Percentiles rank a stretch among this genome's conserved stretches.
These are phyloP conservation scores for Desoria tigrina DNA, from an alignment of 2,888 invertebrate genomes.

Conservation along the genomic window DNA sequence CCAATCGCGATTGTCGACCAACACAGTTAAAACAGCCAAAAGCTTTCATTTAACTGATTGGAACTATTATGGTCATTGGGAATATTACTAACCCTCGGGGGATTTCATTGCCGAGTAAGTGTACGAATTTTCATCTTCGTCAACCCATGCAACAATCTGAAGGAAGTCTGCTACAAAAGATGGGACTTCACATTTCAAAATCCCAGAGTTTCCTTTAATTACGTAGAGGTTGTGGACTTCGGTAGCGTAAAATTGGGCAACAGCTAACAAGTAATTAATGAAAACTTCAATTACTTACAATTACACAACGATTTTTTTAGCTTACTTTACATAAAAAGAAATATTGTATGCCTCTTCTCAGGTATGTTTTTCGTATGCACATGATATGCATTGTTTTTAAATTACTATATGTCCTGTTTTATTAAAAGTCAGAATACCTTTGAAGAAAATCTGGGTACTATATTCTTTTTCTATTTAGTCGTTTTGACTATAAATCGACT, in stretches of 20 bases:
- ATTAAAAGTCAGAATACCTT: too few relatives aligned
- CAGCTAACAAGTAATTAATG: slow-evolving; percentile 63
- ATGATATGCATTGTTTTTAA: too few relatives aligned
- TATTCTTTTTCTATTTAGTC: too few relatives aligned
- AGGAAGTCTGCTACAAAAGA: slow-evolving; percentile 60
- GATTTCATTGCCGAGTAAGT: slow-evolving; percentile 35
- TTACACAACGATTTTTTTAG: too few relatives aligned
- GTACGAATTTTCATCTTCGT: slow-evolving; percentile 57
- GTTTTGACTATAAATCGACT: too few relatives aligned
- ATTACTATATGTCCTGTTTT: too few relatives aligned
- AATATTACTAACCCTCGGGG: slow-evolving; percentile 39
- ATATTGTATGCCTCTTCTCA: not conserved
- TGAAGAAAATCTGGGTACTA: too few relatives aligned
- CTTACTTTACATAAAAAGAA: not conserved
- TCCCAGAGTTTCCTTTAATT: slow-evolving; percentile 58
- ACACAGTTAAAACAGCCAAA: not conserved
- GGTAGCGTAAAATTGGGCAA: slow-evolving; percentile 83
- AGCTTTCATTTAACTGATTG: not conserved
- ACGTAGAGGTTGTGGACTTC: slow-evolving; percentile 79
- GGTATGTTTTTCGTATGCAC: not conserved
- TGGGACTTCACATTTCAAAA: slow-evolving; percentile 59
- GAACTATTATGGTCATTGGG: not conserved
- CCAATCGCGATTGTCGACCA: slow-evolving; percentile 22
- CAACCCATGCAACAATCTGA: slow-evolving; percentile 56
- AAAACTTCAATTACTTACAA: too few relatives aligned